phyloP scores from a whole-genome alignment of 1,140 invertebrate species.

The Ctenoplectra terminalis region DNA sequence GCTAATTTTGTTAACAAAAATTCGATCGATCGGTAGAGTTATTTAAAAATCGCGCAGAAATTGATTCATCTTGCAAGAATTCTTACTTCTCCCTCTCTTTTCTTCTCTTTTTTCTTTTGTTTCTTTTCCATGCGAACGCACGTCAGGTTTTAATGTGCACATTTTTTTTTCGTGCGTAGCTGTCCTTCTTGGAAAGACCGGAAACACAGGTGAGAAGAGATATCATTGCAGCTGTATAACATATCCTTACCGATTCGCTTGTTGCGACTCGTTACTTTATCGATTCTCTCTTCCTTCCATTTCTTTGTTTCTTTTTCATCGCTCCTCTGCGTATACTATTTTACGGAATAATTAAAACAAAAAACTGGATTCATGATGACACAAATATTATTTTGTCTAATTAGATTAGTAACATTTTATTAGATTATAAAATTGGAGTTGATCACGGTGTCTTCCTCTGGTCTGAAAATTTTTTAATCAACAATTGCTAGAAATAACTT shows the following conservation, averaged over 20 bases:
- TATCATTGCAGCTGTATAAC: constrained; percentile 18
- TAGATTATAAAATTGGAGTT: too few species aligned
- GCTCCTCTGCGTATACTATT: neutral
- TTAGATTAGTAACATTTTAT: too few species aligned
- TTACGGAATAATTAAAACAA: too few species aligned
- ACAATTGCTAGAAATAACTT: too few species aligned
- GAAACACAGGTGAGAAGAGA: constrained; percentile 80
- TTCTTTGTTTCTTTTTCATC: neutral
- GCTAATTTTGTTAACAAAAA: too few species aligned
- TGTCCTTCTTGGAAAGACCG: constrained; percentile 82
- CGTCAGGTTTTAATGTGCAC: constrained; percentile 65
- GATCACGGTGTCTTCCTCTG: too few species aligned
- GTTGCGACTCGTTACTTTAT: neutral
- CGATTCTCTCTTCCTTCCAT: neutral
- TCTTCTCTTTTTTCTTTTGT: neutral
- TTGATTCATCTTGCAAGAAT: too few species aligned
- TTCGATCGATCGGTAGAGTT: too few species aligned
- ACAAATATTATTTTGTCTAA: too few species aligned
- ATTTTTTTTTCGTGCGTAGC: constrained; percentile 76
- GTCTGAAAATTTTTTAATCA: too few species aligned
- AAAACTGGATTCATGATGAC: too few species aligned
- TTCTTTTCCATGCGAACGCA: constrained; percentile 38
- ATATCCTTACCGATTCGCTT: constrained; percentile 9
- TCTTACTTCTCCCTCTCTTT: neutral
- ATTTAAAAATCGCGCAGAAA: too few species aligned